Percentiles rank a stretch among this genome's conserved stretches.
These are phyloP conservation scores for Drepana arcuata DNA, from an alignment of 1,140 invertebrate species.

Conservation along the genomic window DNA sequence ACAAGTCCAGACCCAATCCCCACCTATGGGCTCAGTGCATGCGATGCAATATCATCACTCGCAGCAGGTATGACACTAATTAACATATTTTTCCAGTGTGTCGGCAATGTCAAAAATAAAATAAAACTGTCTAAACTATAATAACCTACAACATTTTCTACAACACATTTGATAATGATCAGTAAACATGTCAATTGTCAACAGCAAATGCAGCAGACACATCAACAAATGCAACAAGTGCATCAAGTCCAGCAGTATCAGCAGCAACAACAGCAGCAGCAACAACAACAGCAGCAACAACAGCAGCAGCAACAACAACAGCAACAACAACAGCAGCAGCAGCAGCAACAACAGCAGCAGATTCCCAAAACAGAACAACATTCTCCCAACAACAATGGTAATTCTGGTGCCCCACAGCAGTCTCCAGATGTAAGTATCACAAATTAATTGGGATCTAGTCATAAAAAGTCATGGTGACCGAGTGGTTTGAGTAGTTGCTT, in stretches of 20 bases:
- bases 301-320: constrained; percentile 44
- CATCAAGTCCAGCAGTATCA: constrained; percentile 49
- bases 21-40: constrained; percentile 49
- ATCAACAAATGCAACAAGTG: constrained; percentile 49
- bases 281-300: constrained; percentile 26
- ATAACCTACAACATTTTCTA: too few species aligned
- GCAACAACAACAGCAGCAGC: constrained; percentile 32
- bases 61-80: constrained; percentile 41
- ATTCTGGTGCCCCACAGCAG: constrained; percentile 45
- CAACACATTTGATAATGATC: too few species aligned
- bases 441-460: too few species aligned
- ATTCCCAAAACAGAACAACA: constrained; percentile 36
- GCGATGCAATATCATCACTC: constrained; percentile 59
- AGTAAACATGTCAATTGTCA: too few species aligned
- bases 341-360: constrained; percentile 39
- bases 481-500: too few species aligned
- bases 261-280: constrained; percentile 39
- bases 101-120: too few species aligned
- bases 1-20: constrained; percentile 50
- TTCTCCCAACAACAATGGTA: constrained; percentile 39
- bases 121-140: too few species aligned
- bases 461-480: too few species aligned
- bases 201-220: constrained; percentile 30
- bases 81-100: too few species aligned
- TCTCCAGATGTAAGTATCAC: constrained; percentile 45